Percentiles rank a stretch among this genome's conserved stretches.
phyloP scores from a whole-genome alignment of 2,797 vertebrate genomes.

The Pampus argenteus region DNA sequence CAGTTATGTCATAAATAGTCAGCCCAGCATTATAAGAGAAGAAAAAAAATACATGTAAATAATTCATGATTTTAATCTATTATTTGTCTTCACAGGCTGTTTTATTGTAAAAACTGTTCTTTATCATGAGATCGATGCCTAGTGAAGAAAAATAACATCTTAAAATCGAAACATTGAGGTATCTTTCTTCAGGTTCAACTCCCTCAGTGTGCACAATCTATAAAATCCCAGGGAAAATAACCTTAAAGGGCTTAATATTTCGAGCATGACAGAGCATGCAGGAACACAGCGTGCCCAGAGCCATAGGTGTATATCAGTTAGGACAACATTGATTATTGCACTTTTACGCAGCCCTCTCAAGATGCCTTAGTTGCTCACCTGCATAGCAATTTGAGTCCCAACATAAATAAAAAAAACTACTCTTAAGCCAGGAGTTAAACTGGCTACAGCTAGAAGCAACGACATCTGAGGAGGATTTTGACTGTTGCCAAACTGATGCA shows the following conservation, averaged over 20 bases:
- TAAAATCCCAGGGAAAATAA: conserved; percentile 44
- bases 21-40: neutral
- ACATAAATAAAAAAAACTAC: neutral
- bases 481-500: conserved; percentile 68
- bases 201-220: conserved; percentile 14
- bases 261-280: conserved; percentile 76
- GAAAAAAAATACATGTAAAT: conserved; percentile 6
- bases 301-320: conserved; percentile 70
- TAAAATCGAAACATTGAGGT: conserved; percentile 21
- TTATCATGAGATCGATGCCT: conserved; percentile 10
- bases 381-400: conserved; percentile 1
- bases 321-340: conserved; percentile 24
- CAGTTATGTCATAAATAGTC: conserved; percentile 7
- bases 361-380: conserved; percentile 1
- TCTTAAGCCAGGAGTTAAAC: conserved; percentile 6
- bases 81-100: conserved; percentile 37
- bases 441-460: neutral
- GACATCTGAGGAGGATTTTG: neutral
- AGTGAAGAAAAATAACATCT: conserved; percentile 40
- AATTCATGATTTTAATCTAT: conserved; percentile 17
- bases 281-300: conserved; percentile 70
- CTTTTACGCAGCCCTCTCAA: neutral
- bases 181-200: conserved; percentile 16
- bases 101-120: conserved; percentile 3
- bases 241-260: conserved; percentile 41